These are phyloP conservation scores for Anabacerthia variegaticeps DNA, from an alignment of 2,797 vertebrate genomes.

Conservation along the genomic window DNA sequence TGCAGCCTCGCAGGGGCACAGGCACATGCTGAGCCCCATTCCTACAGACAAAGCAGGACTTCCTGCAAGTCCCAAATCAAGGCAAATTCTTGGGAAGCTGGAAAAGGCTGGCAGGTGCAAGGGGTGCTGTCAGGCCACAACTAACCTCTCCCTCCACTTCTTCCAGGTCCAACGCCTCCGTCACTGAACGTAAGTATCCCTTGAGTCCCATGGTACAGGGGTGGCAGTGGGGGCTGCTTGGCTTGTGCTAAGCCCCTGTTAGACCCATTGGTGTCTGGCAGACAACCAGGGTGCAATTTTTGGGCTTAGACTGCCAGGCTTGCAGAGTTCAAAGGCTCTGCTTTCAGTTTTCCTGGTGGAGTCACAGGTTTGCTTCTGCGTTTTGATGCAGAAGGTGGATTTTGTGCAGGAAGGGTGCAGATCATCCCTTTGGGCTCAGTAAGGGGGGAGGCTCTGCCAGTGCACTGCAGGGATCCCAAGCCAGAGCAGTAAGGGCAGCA, in stretches of 20 bases:
- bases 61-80: not conserved
- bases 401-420: not conserved
- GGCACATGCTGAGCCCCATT: not conserved
- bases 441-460: not conserved
- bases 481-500: not conserved
- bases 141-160: not conserved
- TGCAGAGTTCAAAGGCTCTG: not conserved
- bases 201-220: fast-evolving
- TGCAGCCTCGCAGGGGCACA: fast-evolving
- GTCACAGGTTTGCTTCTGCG: not conserved
- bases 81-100: not conserved
- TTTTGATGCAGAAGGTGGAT: not conserved
- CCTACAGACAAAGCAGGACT: not conserved
- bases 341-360: not conserved
- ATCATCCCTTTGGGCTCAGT: not conserved
- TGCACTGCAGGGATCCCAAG: not conserved
- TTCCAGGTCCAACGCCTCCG: slow-evolving; percentile 81
- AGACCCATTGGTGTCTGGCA: fast-evolving
- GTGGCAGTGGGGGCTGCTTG: not conserved
- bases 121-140: not conserved
- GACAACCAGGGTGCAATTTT: fast-evolving
- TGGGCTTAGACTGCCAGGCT: not conserved
- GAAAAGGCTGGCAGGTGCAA: fast-evolving
- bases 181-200: slow-evolving; percentile 77
- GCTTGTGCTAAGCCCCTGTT: not conserved